These are phyloP conservation scores for Erethizon dorsatum DNA, from an alignment of 2,797 vertebrate species.

Conservation along the genomic window DNA sequence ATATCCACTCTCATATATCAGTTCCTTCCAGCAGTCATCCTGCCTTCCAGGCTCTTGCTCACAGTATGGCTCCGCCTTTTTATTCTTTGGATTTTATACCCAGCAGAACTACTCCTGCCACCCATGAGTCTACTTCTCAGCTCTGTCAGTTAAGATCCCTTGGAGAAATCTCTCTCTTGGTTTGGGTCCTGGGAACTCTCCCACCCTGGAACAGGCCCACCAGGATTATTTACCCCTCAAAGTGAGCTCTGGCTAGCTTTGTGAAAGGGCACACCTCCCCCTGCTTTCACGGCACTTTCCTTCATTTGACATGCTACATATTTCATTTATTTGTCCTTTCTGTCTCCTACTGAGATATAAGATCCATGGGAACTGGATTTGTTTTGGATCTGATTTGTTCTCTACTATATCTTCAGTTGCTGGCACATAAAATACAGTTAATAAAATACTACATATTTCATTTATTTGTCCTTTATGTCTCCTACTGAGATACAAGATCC, in stretches of 20 bases:
- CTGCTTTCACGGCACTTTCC: not conserved
- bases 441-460: not conserved
- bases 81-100: not conserved
- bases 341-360: not conserved
- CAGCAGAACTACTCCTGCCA: not conserved
- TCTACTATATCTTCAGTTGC: not conserved
- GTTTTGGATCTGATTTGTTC: not conserved
- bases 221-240: not conserved
- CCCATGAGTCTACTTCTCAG: not conserved
- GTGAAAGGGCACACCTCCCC: not conserved
- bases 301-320: not conserved
- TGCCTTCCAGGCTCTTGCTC: not conserved
- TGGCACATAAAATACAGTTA: not conserved
- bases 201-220: not conserved
- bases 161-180: not conserved
- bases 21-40: not conserved
- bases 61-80: not conserved
- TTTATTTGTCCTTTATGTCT: not conserved
- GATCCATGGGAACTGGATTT: not conserved
- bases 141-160: not conserved
- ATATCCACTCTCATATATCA: not conserved
- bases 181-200: not conserved
- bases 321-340: slow-evolving; percentile 26
- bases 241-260: no score
- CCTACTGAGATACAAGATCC: not conserved